Base-by-base conservation (phyloP, 2,888 invertebrate species). In the Camptogramma bilineatum region DNA sequence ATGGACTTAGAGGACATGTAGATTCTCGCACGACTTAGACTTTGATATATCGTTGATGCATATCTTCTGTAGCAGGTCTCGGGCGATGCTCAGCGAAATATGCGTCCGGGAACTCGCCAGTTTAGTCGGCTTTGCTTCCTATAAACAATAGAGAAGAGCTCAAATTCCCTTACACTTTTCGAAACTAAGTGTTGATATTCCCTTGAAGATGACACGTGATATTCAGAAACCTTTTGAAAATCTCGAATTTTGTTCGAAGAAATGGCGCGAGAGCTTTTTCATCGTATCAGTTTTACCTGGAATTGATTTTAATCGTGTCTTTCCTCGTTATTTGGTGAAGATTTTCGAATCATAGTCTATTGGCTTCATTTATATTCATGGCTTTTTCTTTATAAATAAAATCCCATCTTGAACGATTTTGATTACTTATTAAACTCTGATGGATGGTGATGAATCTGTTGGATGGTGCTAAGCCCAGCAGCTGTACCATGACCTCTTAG, bases 11-110 rank as follows among this genome's bases (percentile, higher is more conserved):
- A 97, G 94, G 71, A 97, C 97, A 84, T 97, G 97, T 67, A 97
- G 93, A 87, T 97, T 97, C 87, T 97, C 97, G 88, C 97, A 97
- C 66, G 97, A 97, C 85, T 97, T 97, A 10, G 97, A 97, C 88
- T 97, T 97, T 66, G 96, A 95, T 76, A 96, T 96, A 86, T 97
- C 97, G 81, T 96, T 97, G 84, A 97, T 95, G 88, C 97, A 97
- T 83, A 97, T 97, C 91, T 97, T 97, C 84, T 96, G 96, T 17
- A 97, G 93, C 58, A 97, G 95, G 83, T 97, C 97, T 73, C 96
- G 94, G 9, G 97, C 97, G 78, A 97, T 95, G 87, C 96, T 96
- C 75, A 97, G 91, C 62, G 96, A 97, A 75, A 97, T 94, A 76
- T 96, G 97, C 0, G 97, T 97, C 76, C 96, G 95, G 46, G 97